Evolutionary conservation across 2,113 vertebrate genomes (phyloP).

Genomic region (Bos indicus): DNA sequence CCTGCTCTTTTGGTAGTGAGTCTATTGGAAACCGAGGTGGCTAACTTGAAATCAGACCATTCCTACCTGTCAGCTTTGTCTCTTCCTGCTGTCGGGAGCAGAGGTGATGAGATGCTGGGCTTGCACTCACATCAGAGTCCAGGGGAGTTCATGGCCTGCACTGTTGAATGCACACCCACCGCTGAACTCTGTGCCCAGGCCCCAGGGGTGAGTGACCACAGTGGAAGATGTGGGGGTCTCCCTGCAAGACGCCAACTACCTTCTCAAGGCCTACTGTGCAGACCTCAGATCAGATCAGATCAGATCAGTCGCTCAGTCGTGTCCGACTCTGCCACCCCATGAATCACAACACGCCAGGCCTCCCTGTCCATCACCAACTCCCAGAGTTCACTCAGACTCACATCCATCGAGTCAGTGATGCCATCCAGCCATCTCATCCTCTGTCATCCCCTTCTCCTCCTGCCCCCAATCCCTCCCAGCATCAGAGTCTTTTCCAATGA

Average conservation of each 20-base stretch:
- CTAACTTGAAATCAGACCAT: neutral
- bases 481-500: no score
- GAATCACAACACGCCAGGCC: no score
- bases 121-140: no score
- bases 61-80: neutral
- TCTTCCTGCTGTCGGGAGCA: neutral
- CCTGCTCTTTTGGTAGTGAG: neutral
- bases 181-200: rapidly evolving
- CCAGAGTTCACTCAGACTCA: no score
- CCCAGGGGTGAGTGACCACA: neutral
- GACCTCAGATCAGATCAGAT: neutral
- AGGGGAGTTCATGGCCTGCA: neutral
- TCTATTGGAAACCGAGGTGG: neutral
- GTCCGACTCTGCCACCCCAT: no score
- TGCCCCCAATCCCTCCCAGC: no score
- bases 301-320: no score
- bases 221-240: neutral
- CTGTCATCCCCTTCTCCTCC: no score
- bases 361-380: no score
- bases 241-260: neutral
- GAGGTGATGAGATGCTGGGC: neutral
- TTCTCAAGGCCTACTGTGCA: neutral
- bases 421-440: no score
- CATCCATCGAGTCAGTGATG: no score
- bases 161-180: neutral